A percentile compares a stretch with the other conserved stretches of the same genome.
Evolutionary conservation across 2,797 vertebrate genomes (phyloP).

Genomic region (Gymnothorax javanicus): DNA sequence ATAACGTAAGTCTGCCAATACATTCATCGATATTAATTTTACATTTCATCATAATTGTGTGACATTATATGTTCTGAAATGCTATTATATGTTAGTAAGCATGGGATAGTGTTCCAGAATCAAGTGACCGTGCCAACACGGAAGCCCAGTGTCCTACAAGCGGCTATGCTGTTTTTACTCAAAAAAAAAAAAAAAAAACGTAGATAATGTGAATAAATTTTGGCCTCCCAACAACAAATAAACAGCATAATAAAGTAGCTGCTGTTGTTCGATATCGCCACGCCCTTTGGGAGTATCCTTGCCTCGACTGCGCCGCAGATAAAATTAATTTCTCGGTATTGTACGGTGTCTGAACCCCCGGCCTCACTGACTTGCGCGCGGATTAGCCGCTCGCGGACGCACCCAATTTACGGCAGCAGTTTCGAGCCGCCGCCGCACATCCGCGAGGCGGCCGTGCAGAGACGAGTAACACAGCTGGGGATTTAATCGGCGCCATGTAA

Average conservation of each 20-base stretch:
- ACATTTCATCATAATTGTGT: too few relatives aligned
- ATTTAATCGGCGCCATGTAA: constrained; percentile 5
- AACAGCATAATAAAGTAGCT: not conserved
- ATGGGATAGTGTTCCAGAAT: too few relatives aligned
- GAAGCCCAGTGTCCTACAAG: not conserved
- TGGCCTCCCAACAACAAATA: not conserved
- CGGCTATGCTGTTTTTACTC: not conserved
- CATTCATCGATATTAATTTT: not conserved
- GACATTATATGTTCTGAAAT: too few relatives aligned
- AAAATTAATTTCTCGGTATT: not conserved
- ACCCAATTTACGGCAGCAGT: constrained; percentile 4
- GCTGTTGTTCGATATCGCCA: not conserved
- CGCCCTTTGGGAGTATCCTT: not conserved
- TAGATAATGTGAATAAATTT: not conserved
- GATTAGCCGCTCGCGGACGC: not conserved
- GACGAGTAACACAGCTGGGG: not conserved
- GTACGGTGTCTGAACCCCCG: not conserved
- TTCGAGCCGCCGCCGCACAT: not conserved
- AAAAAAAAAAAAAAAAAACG: too few relatives aligned
- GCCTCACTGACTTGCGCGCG: not conserved
- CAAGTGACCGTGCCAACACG: not conserved
- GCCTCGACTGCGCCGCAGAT: not conserved
- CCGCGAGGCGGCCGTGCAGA: not conserved
- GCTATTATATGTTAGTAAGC: too few relatives aligned
- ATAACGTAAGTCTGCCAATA: not conserved